Evolutionary conservation across 1,140 invertebrate species (phyloP), one percentile per base, ranked within the genome.

Genomic region (Drosophila biarmipes): DNA sequence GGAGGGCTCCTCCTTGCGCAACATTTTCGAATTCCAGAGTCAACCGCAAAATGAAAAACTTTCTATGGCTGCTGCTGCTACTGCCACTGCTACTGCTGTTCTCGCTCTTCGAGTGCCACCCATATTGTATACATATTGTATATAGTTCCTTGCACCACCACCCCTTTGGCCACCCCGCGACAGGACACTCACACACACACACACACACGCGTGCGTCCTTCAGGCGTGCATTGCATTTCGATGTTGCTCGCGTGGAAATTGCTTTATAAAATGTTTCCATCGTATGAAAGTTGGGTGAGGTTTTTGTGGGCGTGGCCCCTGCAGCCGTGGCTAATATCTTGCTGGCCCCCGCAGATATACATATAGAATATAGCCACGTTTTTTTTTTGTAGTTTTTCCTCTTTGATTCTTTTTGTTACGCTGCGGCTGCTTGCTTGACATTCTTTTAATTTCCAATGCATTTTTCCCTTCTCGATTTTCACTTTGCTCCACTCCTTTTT

Each of bases 31-130:
- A 82, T 82, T 78, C 80, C 80, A 84, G 80, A 84, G 80, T 84
- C 80, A 84, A 84, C 80, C 80, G 80, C 80, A 84, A 84, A 84
- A 84, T 84, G 80, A 84, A 84, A 82, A 84, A 84, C 71, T 84
- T 84, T 84, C 80, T 84, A 84, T 84, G 80, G 80, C 64, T 79
- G 79, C 79, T 68, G 53, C 46, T 46, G 55, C 46, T 38, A 8
- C n/a, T 31, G 38, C 68, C 38, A 3, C 38, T 49, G n/a, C 31
- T 56, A n/a, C 35, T 64, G 46, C 58, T 48, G 24, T 29, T 45
- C 48, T 43, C 34, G 42, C 58, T 49, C 54, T 64, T 53, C 58
- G 57, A 55, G 71, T 69, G 38, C 66, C 31, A 56, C 58, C 71
- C 71, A 75, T 69, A 69, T 48, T 55, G 66, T 75, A 57, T 74